Base-by-base conservation (phyloP, 2,113 vertebrate genomes). In the Ranitomeya imitator region DNA sequence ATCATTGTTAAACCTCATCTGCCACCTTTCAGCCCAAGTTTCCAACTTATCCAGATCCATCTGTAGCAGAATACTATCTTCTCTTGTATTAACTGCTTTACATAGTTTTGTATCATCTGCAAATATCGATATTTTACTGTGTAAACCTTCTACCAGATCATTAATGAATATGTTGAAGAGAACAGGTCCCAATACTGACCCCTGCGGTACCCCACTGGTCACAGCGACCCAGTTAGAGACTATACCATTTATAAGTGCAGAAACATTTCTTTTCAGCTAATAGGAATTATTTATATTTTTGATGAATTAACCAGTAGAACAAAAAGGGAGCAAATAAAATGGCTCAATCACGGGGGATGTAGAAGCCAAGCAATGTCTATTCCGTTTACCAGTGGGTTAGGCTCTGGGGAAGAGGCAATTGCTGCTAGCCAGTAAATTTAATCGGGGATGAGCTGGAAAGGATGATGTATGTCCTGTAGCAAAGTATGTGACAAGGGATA, bases 391-490 rank as follows among this genome's bases (percentile, higher is more conserved):
- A 92, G 90, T 90, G 94, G 92, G 92, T 93, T 91, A 92, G 78
- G 92, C 91, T 92, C 89, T 92, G 91, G 93, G 91, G 86, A 82
- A 94, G 91, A 91, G 90, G 92, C 95, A 95, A 95, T 94, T 95
- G 92, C 92, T 93, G 78, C 90, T 91, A 93, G 92, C 87, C 79
- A 94, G 92, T 90, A 93, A 93, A 96, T 94, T 92, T 93, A 93
- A 93, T 95, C 85, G 52, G 78, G 91, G 92, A 93, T 91, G 91
- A 91, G 79, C 90, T 89, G 90, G 91, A 92, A 90, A 83, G 89
- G 92, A 95, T 96, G 94, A 96, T 96, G 90, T 94, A 96, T 96
- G 94, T 94, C 90, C 76, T 91, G 90, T 94, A 93, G 94, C 93
- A 93, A 90, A 89, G 74, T 92, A 90, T n/a, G 26, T 95, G 95